These are phyloP conservation scores for Schlechtendalia chinensis DNA, from an alignment of 1,140 invertebrate genomes.

Conservation along the genomic window DNA sequence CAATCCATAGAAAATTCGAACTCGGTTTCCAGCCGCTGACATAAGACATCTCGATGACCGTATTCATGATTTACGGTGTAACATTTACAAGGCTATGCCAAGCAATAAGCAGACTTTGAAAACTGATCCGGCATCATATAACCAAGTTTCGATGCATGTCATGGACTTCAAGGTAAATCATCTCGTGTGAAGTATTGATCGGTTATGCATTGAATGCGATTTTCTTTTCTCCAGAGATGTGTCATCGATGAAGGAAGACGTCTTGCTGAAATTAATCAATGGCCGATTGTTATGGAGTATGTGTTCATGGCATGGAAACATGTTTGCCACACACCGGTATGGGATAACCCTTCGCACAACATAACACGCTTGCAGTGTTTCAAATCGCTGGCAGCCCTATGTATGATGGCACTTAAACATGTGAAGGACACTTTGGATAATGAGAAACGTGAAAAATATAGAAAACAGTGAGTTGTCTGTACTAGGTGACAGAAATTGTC, in stretches of 20 bases:
- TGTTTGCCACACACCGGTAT: constrained; percentile 69
- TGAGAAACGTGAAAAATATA: background rate
- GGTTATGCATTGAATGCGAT: no score
- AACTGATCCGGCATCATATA: constrained; percentile 67
- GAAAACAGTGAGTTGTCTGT: background rate
- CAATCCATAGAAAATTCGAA: constrained; percentile 54
- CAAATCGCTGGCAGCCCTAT: constrained; percentile 65
- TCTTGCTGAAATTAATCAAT: constrained; percentile 68
- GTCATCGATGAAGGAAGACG: constrained; percentile 66
- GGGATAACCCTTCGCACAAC: constrained; percentile 69
- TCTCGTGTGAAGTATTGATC: background rate
- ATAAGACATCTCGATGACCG: constrained; percentile 66
- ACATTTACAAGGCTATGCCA: constrained; percentile 69
- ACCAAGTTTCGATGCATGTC: constrained; percentile 65
- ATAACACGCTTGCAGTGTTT: constrained; percentile 68
- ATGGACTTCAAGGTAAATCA: constrained; percentile 62
- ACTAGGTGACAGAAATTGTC: background rate
- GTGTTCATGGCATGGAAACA: constrained; percentile 69
- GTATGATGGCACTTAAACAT: constrained; percentile 65
- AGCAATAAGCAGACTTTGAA: constrained; percentile 65
- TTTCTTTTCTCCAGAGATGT: constrained; percentile 61
- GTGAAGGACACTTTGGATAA: constrained; percentile 57
- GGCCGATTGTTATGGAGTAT: constrained; percentile 70
- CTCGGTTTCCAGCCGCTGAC: constrained; percentile 68
- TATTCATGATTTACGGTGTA: constrained; percentile 66